phyloP scores from a whole-genome alignment of 2,797 vertebrate genomes.

The Ctenosaura bakeri region DNA sequence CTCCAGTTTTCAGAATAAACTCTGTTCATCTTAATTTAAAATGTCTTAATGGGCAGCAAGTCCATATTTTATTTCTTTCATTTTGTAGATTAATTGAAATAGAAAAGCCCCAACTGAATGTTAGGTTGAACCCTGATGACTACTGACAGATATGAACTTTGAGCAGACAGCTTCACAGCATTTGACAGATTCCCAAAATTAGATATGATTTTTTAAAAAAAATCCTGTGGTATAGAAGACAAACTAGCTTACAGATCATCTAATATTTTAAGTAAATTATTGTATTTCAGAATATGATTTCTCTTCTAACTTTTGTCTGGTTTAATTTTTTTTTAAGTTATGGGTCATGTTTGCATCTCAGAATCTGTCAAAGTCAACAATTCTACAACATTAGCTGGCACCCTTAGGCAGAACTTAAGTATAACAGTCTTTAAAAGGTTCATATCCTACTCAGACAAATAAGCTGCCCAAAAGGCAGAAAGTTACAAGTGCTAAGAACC shows the following conservation, averaged over 20 bases:
- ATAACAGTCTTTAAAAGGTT: constrained; percentile 22
- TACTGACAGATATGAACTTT: constrained; percentile 30
- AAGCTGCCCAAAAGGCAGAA: neutral
- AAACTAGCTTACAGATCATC: neutral
- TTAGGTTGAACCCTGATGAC: neutral
- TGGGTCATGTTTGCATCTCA: neutral
- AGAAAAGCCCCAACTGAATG: neutral
- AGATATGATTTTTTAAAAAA: constrained; percentile 8
- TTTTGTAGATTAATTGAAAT: constrained; percentile 16
- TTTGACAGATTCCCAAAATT: neutral
- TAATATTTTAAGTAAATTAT: neutral
- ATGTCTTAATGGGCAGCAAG: neutral
- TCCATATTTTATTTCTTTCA: neutral
- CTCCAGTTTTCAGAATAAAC: neutral
- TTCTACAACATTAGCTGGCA: neutral
- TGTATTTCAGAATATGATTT: neutral
- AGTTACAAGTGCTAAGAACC: neutral
- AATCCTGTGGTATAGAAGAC: neutral
- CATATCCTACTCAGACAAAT: neutral
- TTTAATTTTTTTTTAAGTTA: constrained; percentile 9
- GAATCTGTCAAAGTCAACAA: constrained; percentile 12
- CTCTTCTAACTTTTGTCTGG: neutral
- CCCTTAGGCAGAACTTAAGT: neutral
- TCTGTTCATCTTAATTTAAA: neutral
- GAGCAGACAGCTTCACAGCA: constrained; percentile 21